Evolutionary conservation across 2,888 invertebrate genomes (phyloP).

Genomic region (Erebia ligea): DNA sequence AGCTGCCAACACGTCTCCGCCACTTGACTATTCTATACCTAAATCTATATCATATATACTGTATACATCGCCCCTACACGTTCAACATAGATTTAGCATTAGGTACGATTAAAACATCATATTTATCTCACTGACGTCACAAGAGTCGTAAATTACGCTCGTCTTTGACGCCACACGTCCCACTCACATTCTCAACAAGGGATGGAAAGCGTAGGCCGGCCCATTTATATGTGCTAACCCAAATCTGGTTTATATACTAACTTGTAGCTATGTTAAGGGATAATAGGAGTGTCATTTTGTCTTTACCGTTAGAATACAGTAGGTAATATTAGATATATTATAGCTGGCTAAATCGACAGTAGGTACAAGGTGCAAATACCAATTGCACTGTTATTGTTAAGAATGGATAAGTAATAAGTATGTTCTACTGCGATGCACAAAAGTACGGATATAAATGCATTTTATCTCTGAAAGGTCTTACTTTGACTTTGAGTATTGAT

Average conservation of each 20-base stretch:
- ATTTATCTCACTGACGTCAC: slow-evolving; percentile 38
- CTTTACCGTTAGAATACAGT: neutral
- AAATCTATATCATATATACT: neutral
- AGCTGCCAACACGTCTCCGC: too few species aligned
- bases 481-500: too few species aligned
- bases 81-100: slow-evolving; percentile 9
- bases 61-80: neutral
- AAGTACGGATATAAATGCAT: too few species aligned
- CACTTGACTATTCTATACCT: too few species aligned
- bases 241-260: neutral
- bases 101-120: slow-evolving; percentile 9
- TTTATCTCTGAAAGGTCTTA: too few species aligned
- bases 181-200: slow-evolving; percentile 43
- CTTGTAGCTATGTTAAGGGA: slow-evolving; percentile 2
- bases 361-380: neutral
- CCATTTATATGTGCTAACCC: slow-evolving; percentile 20
- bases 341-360: too few species aligned
- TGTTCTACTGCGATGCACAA: too few species aligned
- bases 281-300: neutral
- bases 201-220: slow-evolving; percentile 29
- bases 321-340: neutral
- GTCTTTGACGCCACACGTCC: slow-evolving; percentile 56
- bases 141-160: slow-evolving; percentile 32
- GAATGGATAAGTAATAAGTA: too few species aligned
- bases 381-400: neutral